These are phyloP conservation scores for Drosophila mauritiana DNA, from an alignment of 1,140 invertebrate genomes.

Conservation along the genomic window DNA sequence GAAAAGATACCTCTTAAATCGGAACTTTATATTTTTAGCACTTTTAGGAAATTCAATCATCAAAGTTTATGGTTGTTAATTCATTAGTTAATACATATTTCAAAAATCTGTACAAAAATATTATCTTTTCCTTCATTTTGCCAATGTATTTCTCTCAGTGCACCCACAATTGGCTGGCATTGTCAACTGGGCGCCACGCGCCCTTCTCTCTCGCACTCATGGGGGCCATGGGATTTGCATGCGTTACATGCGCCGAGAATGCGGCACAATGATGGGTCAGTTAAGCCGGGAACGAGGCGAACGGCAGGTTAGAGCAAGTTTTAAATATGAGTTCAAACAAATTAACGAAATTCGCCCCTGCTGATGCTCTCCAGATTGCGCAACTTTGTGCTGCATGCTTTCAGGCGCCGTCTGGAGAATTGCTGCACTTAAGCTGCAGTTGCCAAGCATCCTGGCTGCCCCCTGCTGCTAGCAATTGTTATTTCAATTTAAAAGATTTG, in stretches of 20 bases:
- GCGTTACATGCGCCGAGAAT: slow-evolving; percentile 21
- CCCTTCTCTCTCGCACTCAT: slow-evolving; percentile 38
- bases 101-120: too few relatives aligned
- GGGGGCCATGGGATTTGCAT: slow-evolving; percentile 38
- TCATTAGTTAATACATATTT: too few relatives aligned
- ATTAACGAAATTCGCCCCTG: slow-evolving; percentile 20
- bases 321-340: slow-evolving; percentile 35
- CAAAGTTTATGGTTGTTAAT: too few relatives aligned
- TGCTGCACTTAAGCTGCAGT: slow-evolving; percentile 62
- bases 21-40: too few relatives aligned
- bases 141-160: background rate
- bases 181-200: slow-evolving; percentile 59
- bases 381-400: slow-evolving; percentile 15
- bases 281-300: slow-evolving; percentile 18
- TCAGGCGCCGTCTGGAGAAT: slow-evolving; percentile 23
- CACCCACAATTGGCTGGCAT: slow-evolving; percentile 61
- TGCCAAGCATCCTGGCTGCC: slow-evolving; percentile 28
- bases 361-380: slow-evolving; percentile 3
- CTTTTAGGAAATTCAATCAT: too few relatives aligned
- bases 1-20: too few relatives aligned
- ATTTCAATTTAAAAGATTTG: slow-evolving; percentile 61
- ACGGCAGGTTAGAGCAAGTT: slow-evolving; percentile 10
- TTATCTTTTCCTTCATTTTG: too few relatives aligned
- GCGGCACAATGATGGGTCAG: slow-evolving; percentile 25
- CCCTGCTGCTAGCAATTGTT: slow-evolving; percentile 36